Base-by-base conservation (phyloP, 1,140 invertebrate genomes). In the Bombyx mori region DNA sequence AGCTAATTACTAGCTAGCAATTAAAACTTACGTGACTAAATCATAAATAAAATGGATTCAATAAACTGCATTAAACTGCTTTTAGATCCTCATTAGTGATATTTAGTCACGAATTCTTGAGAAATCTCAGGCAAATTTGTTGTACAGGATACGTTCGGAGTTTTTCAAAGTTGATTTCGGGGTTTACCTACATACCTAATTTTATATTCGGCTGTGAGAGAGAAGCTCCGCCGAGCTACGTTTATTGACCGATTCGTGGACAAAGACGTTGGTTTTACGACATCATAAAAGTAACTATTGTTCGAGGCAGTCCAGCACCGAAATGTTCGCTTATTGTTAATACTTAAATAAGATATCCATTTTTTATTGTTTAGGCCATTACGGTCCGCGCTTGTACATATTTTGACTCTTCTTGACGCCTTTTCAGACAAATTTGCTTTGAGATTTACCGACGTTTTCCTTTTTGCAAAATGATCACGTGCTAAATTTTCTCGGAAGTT, bases 301-400 rank as follows among this genome's bases (percentile, higher is more conserved):
- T 84, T 71, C 68, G 62, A 57, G 57, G 64, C 70, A 72, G 65
- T 63, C 65, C 69, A 68, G 69, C 26, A 57, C 76, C 75, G 66
- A 76, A 82, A 80, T 68, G 72, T 74, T 65, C 71, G 68, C 71
- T 76, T 65, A 82, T 86, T 84, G 81, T 84, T 81, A 69, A 73
- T 69, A 69, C 72, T 79, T 80, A 84, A 86, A 82, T 86, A 77
- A 86, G 82, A 82, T 79, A 75, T 86, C 78, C 73, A 81, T 79
- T 82, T 86, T 86, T 81, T 77, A 79, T 72, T 79, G 77, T 84
- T 77, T 77, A 75, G 71, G 62, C 82, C 75, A 82, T 82, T 82
- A 86, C 61, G 72, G 73, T 62, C 70, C 58, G 59, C 65, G 62
- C 79, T 84, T 84, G 82, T 84, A 84, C 73, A 86, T 84, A 86